These are phyloP conservation scores for Noctua pronuba DNA, from an alignment of 2,888 invertebrate species.

Conservation along the genomic window DNA sequence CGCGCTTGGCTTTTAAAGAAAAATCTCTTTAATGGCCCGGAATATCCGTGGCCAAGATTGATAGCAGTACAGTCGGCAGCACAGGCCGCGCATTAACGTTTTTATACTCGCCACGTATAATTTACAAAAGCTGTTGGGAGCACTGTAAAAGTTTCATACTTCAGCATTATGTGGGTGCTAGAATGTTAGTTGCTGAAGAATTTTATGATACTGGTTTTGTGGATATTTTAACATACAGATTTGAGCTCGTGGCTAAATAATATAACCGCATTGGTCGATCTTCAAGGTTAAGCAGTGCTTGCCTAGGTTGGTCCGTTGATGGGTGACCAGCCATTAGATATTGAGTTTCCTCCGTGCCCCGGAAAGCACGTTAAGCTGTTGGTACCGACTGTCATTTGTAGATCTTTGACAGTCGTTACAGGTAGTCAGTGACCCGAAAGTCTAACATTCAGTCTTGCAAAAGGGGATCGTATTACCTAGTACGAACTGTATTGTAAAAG, in stretches of 20 bases:
- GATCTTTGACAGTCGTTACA: not conserved
- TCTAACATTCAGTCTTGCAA: too few species aligned
- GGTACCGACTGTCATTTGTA: not conserved
- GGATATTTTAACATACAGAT: conserved; percentile 12
- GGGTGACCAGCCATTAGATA: not conserved
- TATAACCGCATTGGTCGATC: not conserved
- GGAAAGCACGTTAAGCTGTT: not conserved
- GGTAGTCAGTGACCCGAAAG: too few species aligned
- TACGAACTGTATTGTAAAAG: not conserved
- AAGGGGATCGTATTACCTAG: not conserved
- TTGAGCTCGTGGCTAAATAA: not conserved
- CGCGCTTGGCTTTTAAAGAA: conserved; percentile 71
- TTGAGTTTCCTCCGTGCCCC: not conserved
- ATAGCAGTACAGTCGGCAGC: conserved; percentile 65
- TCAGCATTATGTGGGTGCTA: conserved; percentile 23
- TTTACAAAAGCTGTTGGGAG: conserved; percentile 49
- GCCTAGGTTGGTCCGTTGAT: not conserved
- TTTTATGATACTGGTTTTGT: conserved; percentile 16
- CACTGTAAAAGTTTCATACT: conserved; percentile 54
- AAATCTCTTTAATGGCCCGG: conserved; percentile 69
- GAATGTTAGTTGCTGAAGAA: not conserved
- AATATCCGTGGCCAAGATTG: conserved; percentile 70
- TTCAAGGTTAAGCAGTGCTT: not conserved
- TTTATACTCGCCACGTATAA: conserved; percentile 43
- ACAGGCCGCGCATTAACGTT: conserved; percentile 56